Percentiles rank a stretch among this genome's conserved stretches.
Evolutionary conservation across 2,888 invertebrate species (phyloP).

Genomic region (Eledone cirrhosa): DNA sequence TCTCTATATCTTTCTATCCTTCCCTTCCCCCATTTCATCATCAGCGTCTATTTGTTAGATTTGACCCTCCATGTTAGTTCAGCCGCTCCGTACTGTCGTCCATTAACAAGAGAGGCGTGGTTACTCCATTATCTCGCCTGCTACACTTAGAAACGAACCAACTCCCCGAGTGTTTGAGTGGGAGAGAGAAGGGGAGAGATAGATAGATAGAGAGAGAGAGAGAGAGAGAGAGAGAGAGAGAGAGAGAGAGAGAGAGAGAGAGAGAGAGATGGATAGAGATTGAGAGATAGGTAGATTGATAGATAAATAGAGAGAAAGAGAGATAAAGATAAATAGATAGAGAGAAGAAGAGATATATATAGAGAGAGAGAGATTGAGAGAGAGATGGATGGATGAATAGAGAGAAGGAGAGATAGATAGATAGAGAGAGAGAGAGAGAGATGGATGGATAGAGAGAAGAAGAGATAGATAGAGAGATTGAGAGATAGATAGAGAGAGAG

Average conservation of each 20-base stretch:
- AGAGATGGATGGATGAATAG: too few relatives aligned
- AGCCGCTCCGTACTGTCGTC: neutral
- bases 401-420: too few relatives aligned
- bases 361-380: too few relatives aligned
- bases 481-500: too few relatives aligned
- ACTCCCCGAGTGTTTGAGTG: neutral
- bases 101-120: constrained; percentile 23
- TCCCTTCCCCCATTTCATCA: neutral
- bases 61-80: constrained; percentile 21
- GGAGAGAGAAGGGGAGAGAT: neutral
- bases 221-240: neutral
- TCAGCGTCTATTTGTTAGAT: neutral
- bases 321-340: neutral
- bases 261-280: neutral
- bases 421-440: too few relatives aligned
- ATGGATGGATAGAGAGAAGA: neutral
- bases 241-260: neutral
- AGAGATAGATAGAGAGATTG: too few relatives aligned
- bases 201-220: too few relatives aligned
- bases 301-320: neutral
- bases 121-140: neutral
- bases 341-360: neutral
- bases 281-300: neutral
- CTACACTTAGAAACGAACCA: too few relatives aligned
- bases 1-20: neutral